Evolutionary conservation across 1,140 invertebrate species (phyloP), one percentile per base, ranked within the genome.

Genomic region (Matsumurasca onukii): DNA sequence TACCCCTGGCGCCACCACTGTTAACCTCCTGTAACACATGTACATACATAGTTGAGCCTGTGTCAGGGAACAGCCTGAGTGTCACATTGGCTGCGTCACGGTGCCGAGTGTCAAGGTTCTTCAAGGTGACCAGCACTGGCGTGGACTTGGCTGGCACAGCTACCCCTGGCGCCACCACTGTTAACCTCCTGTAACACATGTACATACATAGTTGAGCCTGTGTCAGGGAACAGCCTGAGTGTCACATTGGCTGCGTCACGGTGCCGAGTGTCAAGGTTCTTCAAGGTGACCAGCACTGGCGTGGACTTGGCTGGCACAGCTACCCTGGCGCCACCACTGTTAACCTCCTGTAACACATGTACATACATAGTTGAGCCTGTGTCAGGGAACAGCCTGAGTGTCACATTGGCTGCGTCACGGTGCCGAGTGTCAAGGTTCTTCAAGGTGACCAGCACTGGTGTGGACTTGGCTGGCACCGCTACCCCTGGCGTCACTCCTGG

Each of bases 71-170:
- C 13, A 82, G 79, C 45, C 80, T 77, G 5, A 86, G 79, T 2
- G 84, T 85, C 17, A 85, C 84, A 68, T 86, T 86, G 83, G 75
- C 30, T 82, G 83, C 72, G 80, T 81, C 48, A 79, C 71, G 29
- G 77, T 79, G 55, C 77, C 78, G 68, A 80, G 78, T 29, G 22
- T 63, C 27, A n/a, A 82, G 82, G 13, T 66, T 51, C 69, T 85
- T 84, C 22, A 87, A 79, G 25, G 84, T 85, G 31, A 87, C 82
- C 13, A 86, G 80, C 39, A 86, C 80, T 9, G 85, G 84, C 48
- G 84, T 86, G 2, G 83, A 83, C 75, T 85, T 85, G 15, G 85
- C 85, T 0, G 85, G 85, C 3, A 85, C 85, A 1, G 84, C 85
- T 15, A 85, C 78, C 74, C 85, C 84, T 1, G 85, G 85, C 13